Evolutionary conservation across 2,113 vertebrate species (phyloP), one percentile per base, ranked within the genome.

Genomic region (Heterochromis multidens): DNA sequence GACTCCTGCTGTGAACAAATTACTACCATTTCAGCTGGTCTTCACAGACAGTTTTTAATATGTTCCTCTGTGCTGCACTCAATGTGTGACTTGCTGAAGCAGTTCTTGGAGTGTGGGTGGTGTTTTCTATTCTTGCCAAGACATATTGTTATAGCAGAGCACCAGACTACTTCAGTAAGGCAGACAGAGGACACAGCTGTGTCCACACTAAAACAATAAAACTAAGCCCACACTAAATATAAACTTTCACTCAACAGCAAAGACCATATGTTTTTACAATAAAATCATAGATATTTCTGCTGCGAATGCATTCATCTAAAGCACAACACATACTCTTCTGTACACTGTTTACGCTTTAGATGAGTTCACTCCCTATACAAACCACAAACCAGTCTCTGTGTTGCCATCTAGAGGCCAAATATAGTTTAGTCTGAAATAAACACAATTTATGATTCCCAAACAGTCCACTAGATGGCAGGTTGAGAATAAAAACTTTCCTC

Each of bases 401-500:
- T 49, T 62, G 14, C 88, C 84, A 84, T 58, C 80, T 87, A 79
- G 58, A 57, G 85, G 85, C 56, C 70, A 74, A 37, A 76, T 29
- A 3, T 8, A 27, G 0, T 72, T 46, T 56, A 29, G 35, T 40
- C 81, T 46, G 35, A 52, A 58, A 63, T 23, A 23, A 61, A 81
- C 6, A 14, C 19, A 49, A 31, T n/a, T 31, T n/a, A 25, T 31
- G 10, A n/a, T 88, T 83, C 72, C 14, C 4, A 57, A 25, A 49
- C 4, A 7, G 7, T 33, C 87, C 94, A 92, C 84, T 85, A 88
- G 93, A 82, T 86, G 92, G 92, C 79, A 61, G 56, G 46, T 85
- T 77, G 13, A 67, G 25, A 25, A 35, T 54, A 23, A 62, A 40
- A 19, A 27, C n/a, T 35, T 4, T 33, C 6, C 13, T 65, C 86